Evolutionary conservation across 2,888 invertebrate genomes (phyloP).

Genomic region (Scaptomyza flava): DNA sequence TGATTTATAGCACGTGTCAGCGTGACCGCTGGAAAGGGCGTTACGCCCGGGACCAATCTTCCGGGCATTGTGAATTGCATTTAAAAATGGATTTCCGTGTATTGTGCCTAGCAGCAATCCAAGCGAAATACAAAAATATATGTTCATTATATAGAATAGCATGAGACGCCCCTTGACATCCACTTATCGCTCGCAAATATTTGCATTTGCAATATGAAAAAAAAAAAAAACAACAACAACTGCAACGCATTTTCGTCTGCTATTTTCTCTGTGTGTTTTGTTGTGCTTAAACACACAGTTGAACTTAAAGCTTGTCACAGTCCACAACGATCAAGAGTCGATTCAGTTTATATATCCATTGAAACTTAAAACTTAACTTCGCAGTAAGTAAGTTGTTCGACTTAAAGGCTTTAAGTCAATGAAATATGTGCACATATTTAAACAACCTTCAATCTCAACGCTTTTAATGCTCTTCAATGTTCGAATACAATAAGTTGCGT

Average conservation of each 20-base stretch:
- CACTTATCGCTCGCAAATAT: conserved; percentile 63
- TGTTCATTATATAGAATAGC: neutral
- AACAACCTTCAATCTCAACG: conserved; percentile 22
- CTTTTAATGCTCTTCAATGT: conserved; percentile 11
- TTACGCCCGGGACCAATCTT: conserved; percentile 39
- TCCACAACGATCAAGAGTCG: conserved; percentile 7
- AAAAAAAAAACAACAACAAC: neutral
- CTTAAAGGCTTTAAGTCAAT: conserved; percentile 1
- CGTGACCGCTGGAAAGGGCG: conserved; percentile 40
- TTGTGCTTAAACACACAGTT: conserved; percentile 12
- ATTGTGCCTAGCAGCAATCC: conserved; percentile 17
- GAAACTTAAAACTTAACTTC: neutral
- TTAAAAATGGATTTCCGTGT: conserved; percentile 29
- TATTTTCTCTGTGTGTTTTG: conserved; percentile 2
- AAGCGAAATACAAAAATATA: neutral
- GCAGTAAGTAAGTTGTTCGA: conserved; percentile 23
- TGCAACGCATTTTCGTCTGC: conserved; percentile 37
- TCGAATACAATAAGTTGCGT: conserved; percentile 17
- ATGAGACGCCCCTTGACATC: conserved; percentile 66
- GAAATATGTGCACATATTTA: conserved; percentile 11
- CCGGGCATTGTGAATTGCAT: conserved; percentile 23
- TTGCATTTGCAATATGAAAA: conserved; percentile 33
- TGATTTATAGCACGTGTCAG: conserved; percentile 1
- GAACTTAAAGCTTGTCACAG: conserved; percentile 18
- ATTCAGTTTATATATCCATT: conserved; percentile 1